These are phyloP conservation scores for Diacarnus erythraeanus DNA, from an alignment of 37 sponge, comb jelly and placozoan genomes.

Conservation along the genomic window DNA sequence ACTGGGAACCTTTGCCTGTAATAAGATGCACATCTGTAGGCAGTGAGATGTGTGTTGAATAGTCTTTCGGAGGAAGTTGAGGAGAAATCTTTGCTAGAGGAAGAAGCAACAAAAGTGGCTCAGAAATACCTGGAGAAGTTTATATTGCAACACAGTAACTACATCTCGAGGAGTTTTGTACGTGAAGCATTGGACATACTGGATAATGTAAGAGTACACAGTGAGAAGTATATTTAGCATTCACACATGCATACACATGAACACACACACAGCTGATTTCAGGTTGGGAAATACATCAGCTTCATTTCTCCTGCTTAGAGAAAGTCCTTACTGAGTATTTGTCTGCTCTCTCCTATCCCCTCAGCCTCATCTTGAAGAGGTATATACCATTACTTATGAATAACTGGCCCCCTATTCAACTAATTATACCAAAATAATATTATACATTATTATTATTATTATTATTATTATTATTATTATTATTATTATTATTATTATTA, in stretches of 20 bases:
- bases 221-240: no score
- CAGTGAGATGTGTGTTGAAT: background rate
- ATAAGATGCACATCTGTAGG: background rate
- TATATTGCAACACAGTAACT: background rate
- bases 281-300: conserved; percentile 19
- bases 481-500: no score
- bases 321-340: conserved; percentile 15
- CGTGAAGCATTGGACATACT: conserved; percentile 15
- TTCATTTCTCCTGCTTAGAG: conserved; percentile 27
- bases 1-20: background rate
- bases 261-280: conserved; percentile 32
- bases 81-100: no score
- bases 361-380: conserved; percentile 44
- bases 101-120: background rate
- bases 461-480: no score
- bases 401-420: no score
- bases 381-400: no score
- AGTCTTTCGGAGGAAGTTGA: no score
- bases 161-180: background rate
- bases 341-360: conserved; percentile 20
- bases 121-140: conserved; percentile 14
- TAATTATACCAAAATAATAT: no score
- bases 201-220: conserved; percentile 13
- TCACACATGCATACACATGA: no score
- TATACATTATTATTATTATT: no score